Percentiles rank a stretch among this genome's conserved stretches.
These are phyloP conservation scores for Leucopternis melanops DNA, from an alignment of 2,113 vertebrate genomes.

Conservation along the genomic window DNA sequence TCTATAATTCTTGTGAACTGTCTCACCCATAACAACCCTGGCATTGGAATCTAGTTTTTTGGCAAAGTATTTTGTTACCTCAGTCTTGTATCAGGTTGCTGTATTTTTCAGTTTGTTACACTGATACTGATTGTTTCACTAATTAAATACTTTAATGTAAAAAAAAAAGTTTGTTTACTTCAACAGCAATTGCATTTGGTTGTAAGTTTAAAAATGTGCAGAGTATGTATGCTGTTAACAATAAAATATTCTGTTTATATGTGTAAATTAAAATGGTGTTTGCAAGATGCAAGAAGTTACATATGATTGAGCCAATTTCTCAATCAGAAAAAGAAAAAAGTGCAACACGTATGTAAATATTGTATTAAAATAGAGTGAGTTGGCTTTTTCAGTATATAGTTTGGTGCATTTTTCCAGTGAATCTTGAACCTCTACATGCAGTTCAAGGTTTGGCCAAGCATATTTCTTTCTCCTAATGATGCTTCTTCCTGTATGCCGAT, in stretches of 20 bases:
- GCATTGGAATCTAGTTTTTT: conserved; percentile 67
- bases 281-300: neutral
- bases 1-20: conserved; percentile 64
- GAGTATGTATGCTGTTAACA: conserved; percentile 4
- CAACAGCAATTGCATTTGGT: conserved; percentile 62
- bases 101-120: conserved; percentile 81
- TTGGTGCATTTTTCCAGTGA: neutral
- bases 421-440: neutral
- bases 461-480: neutral
- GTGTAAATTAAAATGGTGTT: neutral
- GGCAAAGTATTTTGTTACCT: conserved; percentile 81
- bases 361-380: neutral
- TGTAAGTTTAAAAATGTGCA: conserved; percentile 45
- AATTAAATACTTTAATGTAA: conserved; percentile 75
- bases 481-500: neutral
- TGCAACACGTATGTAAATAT: neutral
- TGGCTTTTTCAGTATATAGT: neutral
- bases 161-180: conserved; percentile 66
- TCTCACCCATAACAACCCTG: conserved; percentile 58
- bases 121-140: conserved; percentile 75
- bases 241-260: conserved; percentile 1
- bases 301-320: neutral
- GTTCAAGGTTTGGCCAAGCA: neutral
- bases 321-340: neutral
- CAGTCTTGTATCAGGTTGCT: conserved; percentile 79